Evolutionary conservation across 2,797 vertebrate genomes (phyloP).

Genomic region (Siniperca obscura): DNA sequence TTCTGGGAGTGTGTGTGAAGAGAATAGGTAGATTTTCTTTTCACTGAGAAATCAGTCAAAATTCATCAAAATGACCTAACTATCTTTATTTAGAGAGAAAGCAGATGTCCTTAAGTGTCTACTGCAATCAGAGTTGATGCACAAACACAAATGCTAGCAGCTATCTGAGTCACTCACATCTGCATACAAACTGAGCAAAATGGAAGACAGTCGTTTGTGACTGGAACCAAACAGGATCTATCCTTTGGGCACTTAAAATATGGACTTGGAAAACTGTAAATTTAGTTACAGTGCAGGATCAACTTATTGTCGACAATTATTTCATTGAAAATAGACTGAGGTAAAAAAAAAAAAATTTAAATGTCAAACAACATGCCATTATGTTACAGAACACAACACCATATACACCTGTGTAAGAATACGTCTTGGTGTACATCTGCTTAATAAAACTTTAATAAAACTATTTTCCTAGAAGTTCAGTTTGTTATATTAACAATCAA

Average conservation of each 20-base stretch:
- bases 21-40: neutral
- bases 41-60: neutral
- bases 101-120: neutral
- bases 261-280: neutral
- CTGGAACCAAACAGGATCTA: neutral
- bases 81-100: constrained; percentile 34
- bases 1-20: neutral
- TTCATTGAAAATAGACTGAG: neutral
- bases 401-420: constrained; percentile 13
- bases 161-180: constrained; percentile 43
- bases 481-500: constrained; percentile 41
- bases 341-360: neutral
- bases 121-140: neutral
- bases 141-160: constrained; percentile 22
- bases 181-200: constrained; percentile 12
- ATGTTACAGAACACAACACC: neutral
- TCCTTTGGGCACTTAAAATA: constrained; percentile 1
- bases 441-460: constrained; percentile 83
- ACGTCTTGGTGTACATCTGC: constrained; percentile 24
- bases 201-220: neutral
- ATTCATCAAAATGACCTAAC: neutral
- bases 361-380: neutral
- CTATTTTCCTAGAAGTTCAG: constrained; percentile 56
- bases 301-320: neutral
- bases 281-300: neutral